Evolutionary conservation across 2,797 vertebrate genomes (phyloP).

Genomic region (Acrocephalus scirpaceus): DNA sequence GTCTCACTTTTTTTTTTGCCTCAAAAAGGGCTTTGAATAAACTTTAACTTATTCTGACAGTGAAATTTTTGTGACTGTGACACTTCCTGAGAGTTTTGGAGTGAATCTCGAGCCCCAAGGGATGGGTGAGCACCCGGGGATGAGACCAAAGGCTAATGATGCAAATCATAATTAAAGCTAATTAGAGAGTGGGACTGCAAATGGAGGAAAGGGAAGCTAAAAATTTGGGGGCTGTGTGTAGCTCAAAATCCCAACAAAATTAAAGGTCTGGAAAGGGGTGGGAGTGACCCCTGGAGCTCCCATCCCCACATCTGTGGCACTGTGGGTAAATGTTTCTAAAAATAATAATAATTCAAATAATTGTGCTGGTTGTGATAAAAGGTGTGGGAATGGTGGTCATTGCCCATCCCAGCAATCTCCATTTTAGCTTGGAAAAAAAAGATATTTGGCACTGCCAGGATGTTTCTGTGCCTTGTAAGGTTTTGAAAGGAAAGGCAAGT

Average conservation of each 20-base stretch:
- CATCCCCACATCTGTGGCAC: too few species aligned
- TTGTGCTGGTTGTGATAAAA: neutral
- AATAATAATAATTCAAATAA: neutral
- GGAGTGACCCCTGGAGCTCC: neutral
- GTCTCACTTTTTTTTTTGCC: neutral
- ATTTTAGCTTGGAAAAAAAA: neutral
- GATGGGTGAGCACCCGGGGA: neutral
- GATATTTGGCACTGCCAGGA: neutral
- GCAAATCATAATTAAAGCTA: neutral
- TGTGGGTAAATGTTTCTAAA: neutral
- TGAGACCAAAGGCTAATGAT: neutral
- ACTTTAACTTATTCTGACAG: neutral
- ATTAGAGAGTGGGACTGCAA: neutral
- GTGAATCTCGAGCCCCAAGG: neutral
- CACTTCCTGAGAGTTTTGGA: neutral
- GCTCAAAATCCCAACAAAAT: neutral
- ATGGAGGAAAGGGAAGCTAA: neutral
- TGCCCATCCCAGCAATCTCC: fast-evolving
- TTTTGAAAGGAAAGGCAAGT: neutral
- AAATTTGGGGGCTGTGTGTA: fast-evolving
- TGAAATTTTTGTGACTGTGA: neutral
- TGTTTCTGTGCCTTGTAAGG: neutral
- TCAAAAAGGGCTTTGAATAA: neutral
- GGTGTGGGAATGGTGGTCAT: neutral
- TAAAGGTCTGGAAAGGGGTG: neutral